Percentiles rank a stretch among this genome's conserved stretches.
Conservation (phyloP, 2,888 invertebrate species). For the Calameuta filiformis region DNA sequence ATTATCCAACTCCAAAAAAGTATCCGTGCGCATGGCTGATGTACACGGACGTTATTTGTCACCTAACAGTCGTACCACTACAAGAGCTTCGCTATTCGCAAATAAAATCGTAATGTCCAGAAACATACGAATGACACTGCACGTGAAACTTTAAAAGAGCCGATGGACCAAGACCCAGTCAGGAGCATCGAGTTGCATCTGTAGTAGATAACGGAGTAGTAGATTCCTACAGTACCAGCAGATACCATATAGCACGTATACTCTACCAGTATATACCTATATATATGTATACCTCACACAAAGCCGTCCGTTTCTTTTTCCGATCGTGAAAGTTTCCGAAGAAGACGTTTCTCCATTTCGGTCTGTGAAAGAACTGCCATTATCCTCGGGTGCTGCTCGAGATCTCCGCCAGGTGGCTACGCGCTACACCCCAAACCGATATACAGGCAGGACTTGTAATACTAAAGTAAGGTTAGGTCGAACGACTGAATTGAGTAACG, state of each 20-base stretch:
- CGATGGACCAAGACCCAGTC: neutral
- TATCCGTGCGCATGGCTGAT: neutral
- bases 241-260: no score
- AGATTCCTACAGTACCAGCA: neutral
- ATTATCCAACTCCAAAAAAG: neutral
- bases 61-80: no score
- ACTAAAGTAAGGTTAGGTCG: no score
- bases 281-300: no score
- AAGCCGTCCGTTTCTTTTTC: no score
- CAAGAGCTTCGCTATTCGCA: no score
- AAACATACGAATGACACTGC: no score
- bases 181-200: neutral
- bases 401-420: neutral
- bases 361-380: neutral
- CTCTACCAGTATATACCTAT: no score
- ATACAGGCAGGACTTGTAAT: no score
- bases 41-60: neutral
- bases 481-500: neutral
- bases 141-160: neutral
- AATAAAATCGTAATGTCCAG: no score
- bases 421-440: neutral
- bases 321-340: neutral
- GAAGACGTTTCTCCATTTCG: neutral
- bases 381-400: neutral
- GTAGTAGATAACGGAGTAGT: neutral